Base-by-base conservation (phyloP, 2,797 vertebrate genomes). In the Eulemur mongoz region DNA sequence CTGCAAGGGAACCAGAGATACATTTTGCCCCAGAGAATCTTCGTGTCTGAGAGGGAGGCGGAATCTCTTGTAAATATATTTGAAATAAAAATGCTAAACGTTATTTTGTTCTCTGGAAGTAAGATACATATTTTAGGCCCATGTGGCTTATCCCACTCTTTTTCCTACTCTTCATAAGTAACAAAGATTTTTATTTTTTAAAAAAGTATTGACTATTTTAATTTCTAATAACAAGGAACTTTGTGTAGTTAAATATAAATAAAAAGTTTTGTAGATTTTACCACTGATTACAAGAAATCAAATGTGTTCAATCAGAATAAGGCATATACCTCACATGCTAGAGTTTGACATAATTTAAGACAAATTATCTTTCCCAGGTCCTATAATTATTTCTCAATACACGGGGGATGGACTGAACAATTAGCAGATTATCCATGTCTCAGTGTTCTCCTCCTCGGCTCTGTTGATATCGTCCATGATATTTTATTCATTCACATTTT, bases 211-310 rank as follows among this genome's bases (percentile, higher is more conserved):
- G 13, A 63, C 8, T 59, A 70, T n/a, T 70, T 59, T 83, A 10
- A 59, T 80, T 84, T 65, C 27, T 81, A 69, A 65, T 87, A 63
- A 48, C 61, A 90, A 81, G 3, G 25, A 94, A 81, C 88, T 3
- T 0, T 63, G 15, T 83, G 8, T 38, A 63, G 18, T 4, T 67
- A 65, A 82, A 69, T 82, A 86, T 40, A 87, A 57, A 25, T 63
- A 48, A 65, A 65, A 54, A 35, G 5, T 63, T 65, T 76, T 40
- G 9, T 20, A 65, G 30, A 32, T 65, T 70, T 88, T 22, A 54
- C 8, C 30, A 54, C 27, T 89, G 32, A 82, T 61, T 82, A 82
- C 69, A 25, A 69, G 4, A 76, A 61, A 88, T 40, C 35, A 91
- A 75, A 61, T 50, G 11, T 81, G 30, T 25, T 23, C 35, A 32